Base-by-base conservation (phyloP, 2,113 vertebrate genomes). In the Urocynchramus pylzowi region DNA sequence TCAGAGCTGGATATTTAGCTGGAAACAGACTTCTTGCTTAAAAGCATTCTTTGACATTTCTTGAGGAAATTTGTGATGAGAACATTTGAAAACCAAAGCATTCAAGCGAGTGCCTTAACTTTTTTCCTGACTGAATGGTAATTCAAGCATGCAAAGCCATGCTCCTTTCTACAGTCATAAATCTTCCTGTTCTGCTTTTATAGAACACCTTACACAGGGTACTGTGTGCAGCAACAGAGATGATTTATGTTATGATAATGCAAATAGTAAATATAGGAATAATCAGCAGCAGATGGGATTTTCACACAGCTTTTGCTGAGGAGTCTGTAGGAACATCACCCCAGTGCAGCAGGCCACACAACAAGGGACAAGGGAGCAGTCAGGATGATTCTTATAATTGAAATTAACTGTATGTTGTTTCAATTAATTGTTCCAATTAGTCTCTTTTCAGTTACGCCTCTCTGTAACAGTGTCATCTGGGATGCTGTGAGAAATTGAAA, bases 361-460 rank as follows among this genome's bases (percentile, higher is more conserved):
- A 91, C 37, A 81, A 88, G 75, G 77, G 74, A 91, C 1, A 7
- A 79, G 42, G 61, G 77, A 89, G 28, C 47, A 78, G 68, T 64
- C 79, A 82, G 84, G 56, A 73, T 60, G 61, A 70, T 56, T 89
- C 93, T 79, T 94, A 89, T 95, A 86, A 71, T 91, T 93, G 95
- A 97, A 97, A 95, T 97, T 97, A 98, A 96, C 96, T 97, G 81
- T 97, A 63, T 96, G 84, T 96, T 98, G 96, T 97, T 97, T 98
- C 97, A 98, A 95, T 98, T 98, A 98, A 98, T 98, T 98, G 96
- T 91, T 97, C 95, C 97, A 98, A 97, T 98, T 98, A 98, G 96
- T 81, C 70, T 89, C 75, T 94, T 84, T 83, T 93, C 95, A 95
- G 88, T 91, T 97, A 85, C 52, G 41, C 73, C 52, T 90, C 95